Evolutionary conservation across 2,797 vertebrate species (phyloP).

Genomic region (Coendou prehensilis): DNA sequence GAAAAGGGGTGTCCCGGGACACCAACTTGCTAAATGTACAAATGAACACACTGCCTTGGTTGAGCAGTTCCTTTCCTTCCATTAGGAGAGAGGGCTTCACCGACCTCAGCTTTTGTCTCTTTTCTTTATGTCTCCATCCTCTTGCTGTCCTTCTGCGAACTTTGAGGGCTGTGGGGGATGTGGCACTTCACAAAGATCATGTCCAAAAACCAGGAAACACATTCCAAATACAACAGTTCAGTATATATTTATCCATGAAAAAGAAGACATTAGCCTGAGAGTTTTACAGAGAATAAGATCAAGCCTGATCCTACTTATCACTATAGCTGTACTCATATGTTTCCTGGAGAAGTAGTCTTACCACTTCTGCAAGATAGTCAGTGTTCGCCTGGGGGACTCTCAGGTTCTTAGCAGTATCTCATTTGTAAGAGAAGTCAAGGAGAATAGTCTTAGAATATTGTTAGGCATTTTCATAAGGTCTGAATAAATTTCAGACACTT

Average conservation of each 20-base stretch:
- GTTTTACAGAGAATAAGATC: constrained; percentile 44
- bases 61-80: no score
- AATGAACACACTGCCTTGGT: no score
- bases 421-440: constrained; percentile 21
- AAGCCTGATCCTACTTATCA: constrained; percentile 1
- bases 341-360: constrained; percentile 66
- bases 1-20: no score
- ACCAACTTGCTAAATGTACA: no score
- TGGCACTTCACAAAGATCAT: background rate
- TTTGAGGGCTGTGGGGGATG: no score
- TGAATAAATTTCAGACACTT: constrained; percentile 43
- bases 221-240: constrained; percentile 52
- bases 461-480: constrained; percentile 34
- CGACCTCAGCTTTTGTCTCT: no score
- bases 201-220: constrained; percentile 8
- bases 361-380: constrained; percentile 39
- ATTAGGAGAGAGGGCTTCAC: no score
- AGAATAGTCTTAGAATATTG: constrained; percentile 37
- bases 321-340: constrained; percentile 1
- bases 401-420: constrained; percentile 4
- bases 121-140: no score
- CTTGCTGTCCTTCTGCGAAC: no score
- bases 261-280: constrained; percentile 47
- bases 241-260: constrained; percentile 41
- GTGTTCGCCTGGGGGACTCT: background rate